Conservation (phyloP, 2,888 invertebrate species). For the Penaeus monodon region DNA sequence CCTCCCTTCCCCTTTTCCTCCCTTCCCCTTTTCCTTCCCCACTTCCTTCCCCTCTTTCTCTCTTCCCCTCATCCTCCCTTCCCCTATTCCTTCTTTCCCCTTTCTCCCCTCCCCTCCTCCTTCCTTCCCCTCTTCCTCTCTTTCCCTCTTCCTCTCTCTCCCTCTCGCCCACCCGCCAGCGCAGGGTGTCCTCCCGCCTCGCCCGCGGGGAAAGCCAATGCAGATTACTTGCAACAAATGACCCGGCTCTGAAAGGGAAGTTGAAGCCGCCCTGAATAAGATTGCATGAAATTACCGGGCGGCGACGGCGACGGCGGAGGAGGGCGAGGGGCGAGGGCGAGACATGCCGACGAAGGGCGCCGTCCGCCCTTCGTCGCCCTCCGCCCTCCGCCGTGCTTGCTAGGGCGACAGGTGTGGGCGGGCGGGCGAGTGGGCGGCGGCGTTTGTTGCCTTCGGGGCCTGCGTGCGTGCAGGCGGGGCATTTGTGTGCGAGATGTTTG, state of each 20-base stretch:
- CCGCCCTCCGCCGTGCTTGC: too few species aligned
- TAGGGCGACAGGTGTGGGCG: too few species aligned
- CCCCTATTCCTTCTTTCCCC: neutral
- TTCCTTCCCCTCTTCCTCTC: neutral
- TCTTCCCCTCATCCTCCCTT: neutral
- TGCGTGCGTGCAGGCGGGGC: too few species aligned
- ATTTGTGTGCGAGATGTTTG: too few species aligned
- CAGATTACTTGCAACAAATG: too few species aligned
- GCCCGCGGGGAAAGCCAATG: neutral
- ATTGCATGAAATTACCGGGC: too few species aligned
- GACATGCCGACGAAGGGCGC: neutral
- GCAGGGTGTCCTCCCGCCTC: too few species aligned
- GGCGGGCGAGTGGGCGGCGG: too few species aligned
- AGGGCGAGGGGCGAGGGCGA: neutral
- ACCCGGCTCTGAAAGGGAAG: too few species aligned
- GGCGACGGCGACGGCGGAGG: neutral
- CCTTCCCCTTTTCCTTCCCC: neutral
- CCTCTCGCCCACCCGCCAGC: neutral
- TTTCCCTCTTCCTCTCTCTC: neutral
- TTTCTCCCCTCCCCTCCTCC: neutral
- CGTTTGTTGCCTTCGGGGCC: too few species aligned
- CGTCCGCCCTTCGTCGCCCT: too few species aligned
- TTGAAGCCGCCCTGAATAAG: too few species aligned
- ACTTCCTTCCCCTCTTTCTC: neutral
- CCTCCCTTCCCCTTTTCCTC: neutral